Percentiles rank a stretch among this genome's conserved stretches.
Conservation (phyloP, 92 coral and sea anemone species). For the Hydrozoanthus gracilis region DNA sequence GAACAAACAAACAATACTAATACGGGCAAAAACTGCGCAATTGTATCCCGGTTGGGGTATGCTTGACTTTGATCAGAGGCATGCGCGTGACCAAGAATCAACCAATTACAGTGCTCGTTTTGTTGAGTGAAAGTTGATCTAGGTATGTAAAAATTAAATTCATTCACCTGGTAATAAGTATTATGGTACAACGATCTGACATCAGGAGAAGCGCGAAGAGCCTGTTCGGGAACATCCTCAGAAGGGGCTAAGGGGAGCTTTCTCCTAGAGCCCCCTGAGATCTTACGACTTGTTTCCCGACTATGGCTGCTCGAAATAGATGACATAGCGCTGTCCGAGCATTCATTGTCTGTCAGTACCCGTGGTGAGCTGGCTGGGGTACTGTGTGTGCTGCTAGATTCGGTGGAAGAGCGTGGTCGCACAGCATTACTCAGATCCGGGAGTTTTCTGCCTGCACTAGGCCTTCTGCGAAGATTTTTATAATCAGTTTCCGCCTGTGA, state of each 20-base stretch:
- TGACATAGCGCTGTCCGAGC: conserved; percentile 6
- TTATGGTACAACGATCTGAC: conserved; percentile 12
- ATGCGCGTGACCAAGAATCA: too few relatives aligned
- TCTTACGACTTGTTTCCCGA: conserved; percentile 10
- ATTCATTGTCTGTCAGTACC: background rate
- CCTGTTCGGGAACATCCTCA: conserved; percentile 5
- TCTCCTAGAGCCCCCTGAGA: conserved; percentile 22
- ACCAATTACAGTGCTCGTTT: too few relatives aligned
- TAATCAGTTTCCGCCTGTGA: background rate
- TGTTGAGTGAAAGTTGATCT: too few relatives aligned
- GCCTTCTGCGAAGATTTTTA: background rate
- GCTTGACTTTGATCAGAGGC: too few relatives aligned
- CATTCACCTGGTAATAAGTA: conserved; percentile 10
- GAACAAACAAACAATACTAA: too few relatives aligned
- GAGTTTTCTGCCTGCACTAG: conserved; percentile 46
- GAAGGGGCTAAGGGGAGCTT: conserved; percentile 38
- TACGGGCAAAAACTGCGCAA: too few relatives aligned
- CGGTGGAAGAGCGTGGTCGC: background rate
- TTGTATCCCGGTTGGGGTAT: too few relatives aligned
- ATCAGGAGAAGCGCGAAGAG: background rate
- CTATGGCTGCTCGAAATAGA: background rate
- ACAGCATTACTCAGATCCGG: conserved; percentile 25
- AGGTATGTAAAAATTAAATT: too few relatives aligned
- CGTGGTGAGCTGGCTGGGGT: background rate
- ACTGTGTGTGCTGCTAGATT: background rate